Base-by-base conservation (phyloP, 1,140 invertebrate species). In the Drosophila obscura region DNA sequence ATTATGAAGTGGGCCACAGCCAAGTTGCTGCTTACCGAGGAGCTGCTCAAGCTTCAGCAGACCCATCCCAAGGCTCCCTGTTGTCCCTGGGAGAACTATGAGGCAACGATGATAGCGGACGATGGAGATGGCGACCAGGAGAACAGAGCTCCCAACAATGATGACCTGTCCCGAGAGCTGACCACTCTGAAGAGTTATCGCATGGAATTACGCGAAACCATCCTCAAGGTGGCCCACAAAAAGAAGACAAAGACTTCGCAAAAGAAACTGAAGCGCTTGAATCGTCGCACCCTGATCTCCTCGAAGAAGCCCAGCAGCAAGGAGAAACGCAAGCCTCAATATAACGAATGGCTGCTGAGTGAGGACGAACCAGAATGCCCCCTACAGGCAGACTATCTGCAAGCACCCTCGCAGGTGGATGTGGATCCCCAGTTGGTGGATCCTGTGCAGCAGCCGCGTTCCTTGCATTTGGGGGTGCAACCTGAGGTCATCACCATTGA, bases 301-400 rank as follows among this genome's bases (percentile, higher is more conserved):
- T 88, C 83, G 6, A 88, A 88, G 43, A 88, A 88, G 24, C 83
- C 83, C 26, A 88, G 83, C 56, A 88, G 80, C n/a, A 88, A 88
- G 56, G 55, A 73, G 15, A 79, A 89, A 43, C 13, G 45, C n/a
- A 60, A 61, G 11, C 19, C 22, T 4, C 50, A 45, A 28, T 41
- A 63, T 15, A 9, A 15, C 9, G 16, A 43, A 7, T 52, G 61
- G 15, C 24, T 28, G 0, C 5, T 43, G 22, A 43, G 55, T 2
- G 13, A 39, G 0, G 55, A 72, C 13, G 66, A 72, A n/a, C 11
- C 5, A 2, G 35, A 39, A 39, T 13, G 11, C 4, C 35, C 35
- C 35, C 4, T 39, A 4, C 35, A 39, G 4, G 35, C 35, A 13
- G 35, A 39, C 35, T 39, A 9, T 13, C 9, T 39, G 11, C 35